Evolutionary conservation across 2,797 vertebrate genomes (phyloP).

Genomic region (Halcyon leucocephala): DNA sequence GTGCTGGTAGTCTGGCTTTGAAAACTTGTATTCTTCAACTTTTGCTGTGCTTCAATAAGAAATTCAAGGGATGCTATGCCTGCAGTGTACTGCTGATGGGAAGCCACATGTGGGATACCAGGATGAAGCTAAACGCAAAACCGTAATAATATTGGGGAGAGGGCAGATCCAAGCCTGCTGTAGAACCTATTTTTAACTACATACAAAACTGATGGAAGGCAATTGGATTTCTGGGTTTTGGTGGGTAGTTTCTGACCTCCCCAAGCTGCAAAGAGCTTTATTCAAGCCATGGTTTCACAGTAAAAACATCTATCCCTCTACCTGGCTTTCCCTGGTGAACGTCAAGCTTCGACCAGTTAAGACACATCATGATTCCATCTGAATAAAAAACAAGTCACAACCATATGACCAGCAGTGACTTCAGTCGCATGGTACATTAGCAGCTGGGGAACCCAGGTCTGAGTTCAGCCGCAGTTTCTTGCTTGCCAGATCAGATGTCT

Average conservation of each 20-base stretch:
- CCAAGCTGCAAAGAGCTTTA: background rate
- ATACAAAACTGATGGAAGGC: background rate
- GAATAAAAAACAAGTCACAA: background rate
- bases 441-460: background rate
- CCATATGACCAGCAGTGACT: background rate
- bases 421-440: background rate
- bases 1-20: background rate
- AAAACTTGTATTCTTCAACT: background rate
- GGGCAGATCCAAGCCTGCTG: background rate
- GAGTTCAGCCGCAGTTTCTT: background rate
- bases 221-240: accelerated
- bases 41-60: background rate
- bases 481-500: background rate
- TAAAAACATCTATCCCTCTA: background rate
- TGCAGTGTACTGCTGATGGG: background rate
- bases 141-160: background rate
- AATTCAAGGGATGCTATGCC: background rate
- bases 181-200: background rate
- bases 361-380: background rate
- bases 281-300: background rate
- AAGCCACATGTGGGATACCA: constrained; percentile 3
- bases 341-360: background rate
- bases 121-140: background rate
- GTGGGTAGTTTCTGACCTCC: too few relatives aligned
- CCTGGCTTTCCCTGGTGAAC: background rate